Evolutionary conservation across 37 sponge, comb jelly and placozoan genomes (phyloP).

Genomic region (Hexactinellida sp.): DNA sequence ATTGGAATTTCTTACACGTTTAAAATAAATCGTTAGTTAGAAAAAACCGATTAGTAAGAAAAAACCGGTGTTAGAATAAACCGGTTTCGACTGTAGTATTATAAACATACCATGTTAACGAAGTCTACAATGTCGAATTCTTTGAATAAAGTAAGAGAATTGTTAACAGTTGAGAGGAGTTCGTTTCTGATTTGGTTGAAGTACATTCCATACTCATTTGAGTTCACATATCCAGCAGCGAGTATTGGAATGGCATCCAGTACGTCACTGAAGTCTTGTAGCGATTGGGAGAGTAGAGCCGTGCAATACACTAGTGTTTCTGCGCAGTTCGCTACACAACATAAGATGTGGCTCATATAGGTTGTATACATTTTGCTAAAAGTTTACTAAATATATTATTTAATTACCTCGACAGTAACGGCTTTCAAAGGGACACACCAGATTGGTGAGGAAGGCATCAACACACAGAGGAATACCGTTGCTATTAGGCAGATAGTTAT

Average conservation of each 20-base stretch:
- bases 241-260: not conserved
- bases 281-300: not conserved
- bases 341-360: not conserved
- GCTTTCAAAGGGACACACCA: not conserved
- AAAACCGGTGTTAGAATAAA: no score
- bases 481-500: not conserved
- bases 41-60: no score
- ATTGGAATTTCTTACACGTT: no score
- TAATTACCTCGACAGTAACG: not conserved
- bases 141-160: not conserved
- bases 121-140: not conserved
- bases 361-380: not conserved
- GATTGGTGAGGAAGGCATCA: not conserved
- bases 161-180: not conserved
- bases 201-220: not conserved
- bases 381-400: not conserved
- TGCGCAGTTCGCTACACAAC: not conserved
- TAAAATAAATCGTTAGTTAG: no score
- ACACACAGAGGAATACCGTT: not conserved
- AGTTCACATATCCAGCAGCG: not conserved
- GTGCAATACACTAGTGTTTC: not conserved
- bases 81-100: no score
- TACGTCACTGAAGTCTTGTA: constrained; percentile 10
- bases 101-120: not conserved
- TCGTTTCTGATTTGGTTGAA: not conserved